Conservation (phyloP, 2,888 invertebrate genomes). For the Nephrotoma flavescens region DNA sequence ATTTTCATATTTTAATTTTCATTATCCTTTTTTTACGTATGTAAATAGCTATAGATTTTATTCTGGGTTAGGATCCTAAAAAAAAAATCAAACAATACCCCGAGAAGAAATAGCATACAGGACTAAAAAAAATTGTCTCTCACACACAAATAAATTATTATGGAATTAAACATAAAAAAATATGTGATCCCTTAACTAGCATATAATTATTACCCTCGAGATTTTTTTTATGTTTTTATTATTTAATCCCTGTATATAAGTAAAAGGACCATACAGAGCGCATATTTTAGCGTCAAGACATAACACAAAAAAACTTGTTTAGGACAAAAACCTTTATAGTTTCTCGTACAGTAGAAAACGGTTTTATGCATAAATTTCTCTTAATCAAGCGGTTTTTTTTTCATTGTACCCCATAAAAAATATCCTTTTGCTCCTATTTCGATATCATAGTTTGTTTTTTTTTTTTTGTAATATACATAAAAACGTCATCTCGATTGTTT, state of each 20-base stretch:
- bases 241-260: not conserved
- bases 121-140: not conserved
- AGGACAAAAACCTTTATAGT: not conserved
- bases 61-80: not conserved
- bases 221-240: not conserved
- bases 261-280: not conserved
- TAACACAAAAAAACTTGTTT: not conserved
- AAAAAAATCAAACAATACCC: not conserved
- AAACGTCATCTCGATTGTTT: not conserved
- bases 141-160: not conserved
- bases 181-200: not conserved
- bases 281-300: not conserved
- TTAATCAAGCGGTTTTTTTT: not conserved
- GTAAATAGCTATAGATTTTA: not conserved
- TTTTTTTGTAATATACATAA: not conserved
- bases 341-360: not conserved
- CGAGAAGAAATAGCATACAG: not conserved
- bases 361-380: not conserved
- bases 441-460: not conserved
- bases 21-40: not conserved
- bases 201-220: not conserved
- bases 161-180: not conserved
- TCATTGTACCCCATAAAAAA: not conserved
- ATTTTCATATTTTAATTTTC: not conserved
- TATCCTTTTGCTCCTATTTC: not conserved